These are phyloP conservation scores for Sebastes oblongus DNA, from an alignment of 2,797 vertebrate genomes.

Conservation along the genomic window DNA sequence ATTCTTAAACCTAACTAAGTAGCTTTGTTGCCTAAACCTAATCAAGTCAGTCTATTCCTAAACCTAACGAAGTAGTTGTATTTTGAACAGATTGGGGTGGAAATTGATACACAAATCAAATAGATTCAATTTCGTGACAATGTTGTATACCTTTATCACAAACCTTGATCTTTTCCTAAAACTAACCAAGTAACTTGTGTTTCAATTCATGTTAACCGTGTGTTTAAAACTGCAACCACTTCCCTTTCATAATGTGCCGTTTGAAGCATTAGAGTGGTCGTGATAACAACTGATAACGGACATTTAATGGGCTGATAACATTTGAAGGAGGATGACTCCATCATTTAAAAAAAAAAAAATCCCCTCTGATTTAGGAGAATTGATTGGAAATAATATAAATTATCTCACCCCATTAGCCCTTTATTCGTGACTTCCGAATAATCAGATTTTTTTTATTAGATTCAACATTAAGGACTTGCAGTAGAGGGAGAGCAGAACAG, in stretches of 20 bases:
- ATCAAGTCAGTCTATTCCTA: too few relatives aligned
- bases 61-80: too few relatives aligned
- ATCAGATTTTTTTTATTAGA: background rate
- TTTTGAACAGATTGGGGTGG: too few relatives aligned
- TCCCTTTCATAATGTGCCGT: too few relatives aligned
- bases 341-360: background rate
- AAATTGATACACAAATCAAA: too few relatives aligned
- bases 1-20: too few relatives aligned
- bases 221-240: too few relatives aligned
- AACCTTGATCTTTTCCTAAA: fast-evolving
- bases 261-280: too few relatives aligned
- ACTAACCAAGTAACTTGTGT: too few relatives aligned
- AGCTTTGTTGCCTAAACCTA: too few relatives aligned
- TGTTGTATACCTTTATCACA: background rate
- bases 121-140: background rate
- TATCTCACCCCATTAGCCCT: background rate
- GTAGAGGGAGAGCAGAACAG: background rate
- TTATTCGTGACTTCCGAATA: background rate
- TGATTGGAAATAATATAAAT: background rate
- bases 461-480: conserved; percentile 6
- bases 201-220: too few relatives aligned
- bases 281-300: background rate
- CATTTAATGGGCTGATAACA: too few relatives aligned
- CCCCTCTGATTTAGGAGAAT: background rate
- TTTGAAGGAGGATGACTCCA: background rate